Conservation (phyloP, 1,140 invertebrate species). For the Drosophila insularis region DNA sequence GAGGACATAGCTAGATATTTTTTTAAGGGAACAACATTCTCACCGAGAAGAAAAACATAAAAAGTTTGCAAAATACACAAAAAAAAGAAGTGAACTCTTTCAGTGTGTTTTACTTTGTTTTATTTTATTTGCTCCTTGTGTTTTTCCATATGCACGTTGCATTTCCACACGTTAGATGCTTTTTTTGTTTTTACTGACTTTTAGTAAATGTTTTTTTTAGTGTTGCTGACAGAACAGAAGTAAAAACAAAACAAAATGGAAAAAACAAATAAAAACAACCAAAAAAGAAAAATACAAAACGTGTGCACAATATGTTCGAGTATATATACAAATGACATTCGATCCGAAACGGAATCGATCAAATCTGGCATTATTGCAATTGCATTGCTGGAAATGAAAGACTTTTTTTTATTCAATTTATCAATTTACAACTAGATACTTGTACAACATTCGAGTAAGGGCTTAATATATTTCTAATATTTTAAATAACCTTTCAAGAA, state of each 20-base stretch:
- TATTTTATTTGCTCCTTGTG: conserved; percentile 1
- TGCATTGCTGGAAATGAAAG: no score
- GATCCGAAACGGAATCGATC: conserved; percentile 5
- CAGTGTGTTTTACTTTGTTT: not conserved
- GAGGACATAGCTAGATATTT: not conserved
- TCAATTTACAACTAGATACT: no score
- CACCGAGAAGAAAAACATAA: not conserved
- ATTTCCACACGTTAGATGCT: conserved; percentile 1
- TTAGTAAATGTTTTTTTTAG: not conserved
- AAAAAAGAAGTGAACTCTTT: not conserved
- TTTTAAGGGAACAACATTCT: not conserved
- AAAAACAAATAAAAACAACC: no score
- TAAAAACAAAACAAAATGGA: not conserved
- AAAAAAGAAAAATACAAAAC: not conserved
- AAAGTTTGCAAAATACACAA: not conserved
- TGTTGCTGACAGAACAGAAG: conserved; percentile 11
- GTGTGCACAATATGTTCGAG: not conserved
- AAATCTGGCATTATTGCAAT: not conserved
- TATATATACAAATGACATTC: not conserved
- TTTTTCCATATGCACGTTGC: conserved; percentile 18
- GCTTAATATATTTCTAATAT: no score
- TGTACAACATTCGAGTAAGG: no score
- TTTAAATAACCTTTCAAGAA: no score
- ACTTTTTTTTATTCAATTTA: no score
- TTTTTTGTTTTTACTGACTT: no score